Evolutionary conservation across 2,797 vertebrate species (phyloP).

Genomic region (Decapterus maruadsi): DNA sequence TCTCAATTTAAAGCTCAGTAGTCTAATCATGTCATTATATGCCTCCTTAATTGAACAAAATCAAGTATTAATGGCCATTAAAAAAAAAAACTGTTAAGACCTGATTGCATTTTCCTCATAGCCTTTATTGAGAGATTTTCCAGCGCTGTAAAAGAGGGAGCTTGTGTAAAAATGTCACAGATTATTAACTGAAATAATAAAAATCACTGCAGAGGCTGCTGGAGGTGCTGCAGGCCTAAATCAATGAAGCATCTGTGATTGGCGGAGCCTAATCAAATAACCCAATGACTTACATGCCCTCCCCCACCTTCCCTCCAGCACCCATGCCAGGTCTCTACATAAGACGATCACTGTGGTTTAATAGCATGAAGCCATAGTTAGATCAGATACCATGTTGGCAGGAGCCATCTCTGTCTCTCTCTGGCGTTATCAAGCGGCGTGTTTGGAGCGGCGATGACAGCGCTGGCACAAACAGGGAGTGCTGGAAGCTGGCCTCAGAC

Average conservation of each 20-base stretch:
- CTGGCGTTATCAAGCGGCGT: conserved; percentile 63
- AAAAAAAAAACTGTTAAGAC: neutral
- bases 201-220: conserved; percentile 40
- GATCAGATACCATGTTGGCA: conserved; percentile 66
- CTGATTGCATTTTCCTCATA: neutral
- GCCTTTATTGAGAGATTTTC: neutral
- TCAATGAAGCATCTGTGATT: conserved; percentile 58
- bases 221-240: conserved; percentile 49
- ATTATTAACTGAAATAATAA: conserved; percentile 33
- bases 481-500: conserved; percentile 67
- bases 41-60: neutral
- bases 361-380: conserved; percentile 59
- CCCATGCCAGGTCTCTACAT: conserved; percentile 45
- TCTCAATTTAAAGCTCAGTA: neutral
- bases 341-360: conserved; percentile 62
- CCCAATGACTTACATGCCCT: conserved; percentile 37
- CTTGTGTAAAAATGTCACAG: conserved; percentile 8
- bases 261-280: conserved; percentile 60
- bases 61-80: conserved; percentile 13
- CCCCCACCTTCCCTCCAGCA: conserved; percentile 12
- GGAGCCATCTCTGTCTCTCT: conserved; percentile 44
- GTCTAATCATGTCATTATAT: neutral
- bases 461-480: conserved; percentile 63
- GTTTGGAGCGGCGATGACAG: conserved; percentile 71
- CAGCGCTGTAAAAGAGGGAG: neutral